Evolutionary conservation across 2,888 invertebrate species (phyloP), one percentile per base, ranked within the genome.

Genomic region (Phengaris alcon): DNA sequence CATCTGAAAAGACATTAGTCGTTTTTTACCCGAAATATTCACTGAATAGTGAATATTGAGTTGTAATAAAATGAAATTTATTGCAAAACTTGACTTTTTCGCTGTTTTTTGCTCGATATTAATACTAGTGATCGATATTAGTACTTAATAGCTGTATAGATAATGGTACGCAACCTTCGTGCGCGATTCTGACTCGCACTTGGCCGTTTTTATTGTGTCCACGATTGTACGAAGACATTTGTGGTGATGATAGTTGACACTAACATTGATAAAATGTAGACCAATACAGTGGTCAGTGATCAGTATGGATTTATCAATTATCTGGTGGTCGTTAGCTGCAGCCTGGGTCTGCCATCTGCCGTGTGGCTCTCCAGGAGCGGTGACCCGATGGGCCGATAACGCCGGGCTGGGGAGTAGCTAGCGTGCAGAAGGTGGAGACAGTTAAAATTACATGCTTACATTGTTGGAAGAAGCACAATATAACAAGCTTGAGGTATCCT

Each of bases 381-480:
- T 59, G 59, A 59, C 59, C 59, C 10, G 59, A 59, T 10, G 59
- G 15, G 59, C 22, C 22, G 59, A 59, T 59, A 59, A 59, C 59
- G 59, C 15, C 22, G 8, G 22, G 15, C 9, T 15, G n/a, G 9
- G 1, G 59, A 59, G 59, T 59, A 59, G 10, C 22, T 59, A 22
- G 10, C 59, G 59, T 22, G 9, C 4, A 59, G 59, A 22, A 22
- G 22, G 59, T 2, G 22, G 8, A 57, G 9, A 22, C 22, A 8
- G 8, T 57, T 59, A 3, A 22, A 5, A 22, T 59, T 15, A 4
- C 9, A 22, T 9, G 15, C 57, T 22, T 59, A 15, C 15, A n/a
- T 59, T 15, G 59, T 22, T 54, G 54, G 12, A 13, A 54, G 54
- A 54, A 54, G 12, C 54, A 54, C 54, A 13, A 48, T 6, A 48